phyloP scores from a whole-genome alignment of 2,888 invertebrate species.

The Pristionchus exspectatus region DNA sequence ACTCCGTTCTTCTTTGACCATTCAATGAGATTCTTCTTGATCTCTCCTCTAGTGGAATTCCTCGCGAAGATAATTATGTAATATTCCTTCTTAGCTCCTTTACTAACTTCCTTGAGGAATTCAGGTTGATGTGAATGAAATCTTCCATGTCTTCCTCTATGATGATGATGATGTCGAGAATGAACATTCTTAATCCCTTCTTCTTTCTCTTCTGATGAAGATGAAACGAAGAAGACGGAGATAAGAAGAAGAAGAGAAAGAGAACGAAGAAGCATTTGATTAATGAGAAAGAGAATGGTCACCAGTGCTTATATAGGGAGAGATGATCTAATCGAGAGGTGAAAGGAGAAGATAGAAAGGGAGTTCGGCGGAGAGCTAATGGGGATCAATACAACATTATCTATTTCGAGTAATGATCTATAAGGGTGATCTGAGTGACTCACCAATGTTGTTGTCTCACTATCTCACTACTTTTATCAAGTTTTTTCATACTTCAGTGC shows the following conservation, averaged over 20 bases:
- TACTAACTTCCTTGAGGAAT: slow-evolving; percentile 44
- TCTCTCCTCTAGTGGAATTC: slow-evolving; percentile 28
- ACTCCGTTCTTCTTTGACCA: slow-evolving; percentile 49
- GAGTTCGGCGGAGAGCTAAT: slow-evolving; percentile 12
- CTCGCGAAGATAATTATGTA: slow-evolving; percentile 6
- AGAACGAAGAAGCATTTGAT: neutral
- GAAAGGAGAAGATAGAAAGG: neutral
- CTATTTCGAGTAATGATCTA: neutral
- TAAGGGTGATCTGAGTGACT: neutral
- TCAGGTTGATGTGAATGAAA: slow-evolving; percentile 6
- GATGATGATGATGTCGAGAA: neutral
- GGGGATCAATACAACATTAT: neutral
- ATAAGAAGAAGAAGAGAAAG: slow-evolving; percentile 10
- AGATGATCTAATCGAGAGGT: neutral
- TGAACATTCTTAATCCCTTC: neutral
- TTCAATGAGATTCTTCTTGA: slow-evolving; percentile 33
- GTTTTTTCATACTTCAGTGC: neutral
- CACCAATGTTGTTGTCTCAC: neutral
- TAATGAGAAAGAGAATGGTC: neutral
- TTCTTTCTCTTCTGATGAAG: slow-evolving; percentile 16
- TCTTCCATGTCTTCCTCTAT: neutral
- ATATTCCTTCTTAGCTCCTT: slow-evolving; percentile 31
- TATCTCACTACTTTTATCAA: neutral
- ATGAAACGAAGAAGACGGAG: neutral
- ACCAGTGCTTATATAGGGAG: neutral